Evolutionary conservation across 2,113 vertebrate genomes (phyloP).

Genomic region (Turdus rufiventris): DNA sequence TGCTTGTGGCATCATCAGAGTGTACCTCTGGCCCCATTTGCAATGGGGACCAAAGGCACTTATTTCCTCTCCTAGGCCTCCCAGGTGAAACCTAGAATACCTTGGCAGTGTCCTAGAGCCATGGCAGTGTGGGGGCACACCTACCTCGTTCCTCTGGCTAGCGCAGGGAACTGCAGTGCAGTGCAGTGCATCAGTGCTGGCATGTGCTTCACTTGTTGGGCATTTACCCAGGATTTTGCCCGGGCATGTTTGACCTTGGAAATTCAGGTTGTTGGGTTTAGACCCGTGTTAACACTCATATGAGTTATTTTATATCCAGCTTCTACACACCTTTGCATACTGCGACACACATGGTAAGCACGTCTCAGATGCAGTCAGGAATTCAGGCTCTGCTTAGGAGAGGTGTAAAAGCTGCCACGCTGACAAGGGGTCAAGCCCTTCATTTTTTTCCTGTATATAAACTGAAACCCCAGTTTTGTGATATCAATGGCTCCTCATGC

Average conservation of each 20-base stretch:
- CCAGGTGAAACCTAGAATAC: background rate
- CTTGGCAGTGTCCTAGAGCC: background rate
- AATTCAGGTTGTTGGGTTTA: background rate
- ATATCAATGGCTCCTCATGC: background rate
- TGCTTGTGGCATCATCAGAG: background rate
- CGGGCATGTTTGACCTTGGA: background rate
- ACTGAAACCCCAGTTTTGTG: background rate
- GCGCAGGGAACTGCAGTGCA: background rate
- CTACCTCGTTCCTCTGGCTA: background rate
- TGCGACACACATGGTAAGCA: background rate
- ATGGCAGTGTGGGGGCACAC: background rate
- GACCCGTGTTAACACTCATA: background rate
- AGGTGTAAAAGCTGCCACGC: background rate
- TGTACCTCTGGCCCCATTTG: accelerated
- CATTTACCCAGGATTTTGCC: background rate
- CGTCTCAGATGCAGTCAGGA: background rate
- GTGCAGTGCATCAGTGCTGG: background rate
- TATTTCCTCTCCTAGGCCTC: background rate
- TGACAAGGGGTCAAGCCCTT: background rate
- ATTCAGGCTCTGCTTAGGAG: background rate
- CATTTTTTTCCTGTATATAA: background rate
- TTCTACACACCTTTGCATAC: background rate
- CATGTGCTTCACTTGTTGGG: background rate
- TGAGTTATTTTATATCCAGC: background rate
- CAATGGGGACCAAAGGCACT: background rate